Conservation (phyloP, 2,113 vertebrate species). For the Eulemur rufifrons region DNA sequence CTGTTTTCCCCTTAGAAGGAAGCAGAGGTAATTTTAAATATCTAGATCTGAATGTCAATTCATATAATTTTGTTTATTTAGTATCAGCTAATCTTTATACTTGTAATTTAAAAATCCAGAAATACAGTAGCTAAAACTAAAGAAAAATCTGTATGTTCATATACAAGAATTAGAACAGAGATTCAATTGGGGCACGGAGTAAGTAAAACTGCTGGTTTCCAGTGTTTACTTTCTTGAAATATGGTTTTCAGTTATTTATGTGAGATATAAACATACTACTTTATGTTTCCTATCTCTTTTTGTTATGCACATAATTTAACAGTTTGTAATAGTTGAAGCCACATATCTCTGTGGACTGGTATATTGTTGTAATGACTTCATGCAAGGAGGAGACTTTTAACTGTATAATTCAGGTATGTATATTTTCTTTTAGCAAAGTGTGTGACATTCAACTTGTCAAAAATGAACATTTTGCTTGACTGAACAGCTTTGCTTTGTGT, state of each 20-base stretch:
- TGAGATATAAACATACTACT: slow-evolving; percentile 64
- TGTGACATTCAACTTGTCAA: slow-evolving; percentile 56
- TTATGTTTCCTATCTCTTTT: slow-evolving; percentile 62
- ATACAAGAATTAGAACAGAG: slow-evolving; percentile 29
- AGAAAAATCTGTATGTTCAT: neutral
- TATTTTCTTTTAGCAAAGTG: slow-evolving; percentile 66
- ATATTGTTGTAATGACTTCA: slow-evolving; percentile 60
- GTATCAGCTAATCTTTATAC: slow-evolving; percentile 45
- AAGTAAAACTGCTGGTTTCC: slow-evolving; percentile 54
- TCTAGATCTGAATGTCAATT: slow-evolving; percentile 55
- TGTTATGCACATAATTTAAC: slow-evolving; percentile 68
- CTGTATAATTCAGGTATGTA: slow-evolving; percentile 57
- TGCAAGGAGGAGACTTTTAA: slow-evolving; percentile 64
- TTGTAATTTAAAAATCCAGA: slow-evolving; percentile 30
- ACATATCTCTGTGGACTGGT: slow-evolving; percentile 30
- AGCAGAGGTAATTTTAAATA: slow-evolving; percentile 50
- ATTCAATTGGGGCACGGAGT: neutral
- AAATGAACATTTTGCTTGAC: slow-evolving; percentile 59
- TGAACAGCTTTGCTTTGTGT: slow-evolving; percentile 58
- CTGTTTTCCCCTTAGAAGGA: neutral
- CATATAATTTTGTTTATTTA: slow-evolving; percentile 9
- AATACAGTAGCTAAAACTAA: neutral
- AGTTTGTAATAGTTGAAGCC: slow-evolving; percentile 58
- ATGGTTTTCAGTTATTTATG: slow-evolving; percentile 67
- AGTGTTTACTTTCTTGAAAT: slow-evolving; percentile 71